Evolutionary conservation across 2,113 vertebrate species (phyloP).

Genomic region (Zosterops lateralis): DNA sequence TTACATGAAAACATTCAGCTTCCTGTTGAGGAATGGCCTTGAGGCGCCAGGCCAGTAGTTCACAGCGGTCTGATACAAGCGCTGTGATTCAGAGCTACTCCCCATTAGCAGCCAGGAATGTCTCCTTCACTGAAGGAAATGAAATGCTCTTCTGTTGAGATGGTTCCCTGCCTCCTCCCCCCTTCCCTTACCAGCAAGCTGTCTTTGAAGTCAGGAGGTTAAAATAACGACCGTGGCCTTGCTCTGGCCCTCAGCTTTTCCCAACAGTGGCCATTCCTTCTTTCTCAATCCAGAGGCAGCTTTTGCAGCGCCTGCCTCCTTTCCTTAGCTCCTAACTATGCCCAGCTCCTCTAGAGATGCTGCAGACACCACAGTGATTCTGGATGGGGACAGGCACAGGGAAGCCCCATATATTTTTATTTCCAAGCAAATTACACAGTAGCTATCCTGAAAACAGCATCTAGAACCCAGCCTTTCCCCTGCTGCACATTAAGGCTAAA

Average conservation of each 20-base stretch:
- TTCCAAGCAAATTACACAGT: not conserved
- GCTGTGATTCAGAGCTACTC: slow-evolving; percentile 81
- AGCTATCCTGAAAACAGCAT: not conserved
- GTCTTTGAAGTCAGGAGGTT: slow-evolving; percentile 86
- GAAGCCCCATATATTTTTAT: not conserved
- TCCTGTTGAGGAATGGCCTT: slow-evolving; percentile 82
- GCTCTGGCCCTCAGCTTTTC: slow-evolving; percentile 51
- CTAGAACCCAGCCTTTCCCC: not conserved
- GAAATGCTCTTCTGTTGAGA: slow-evolving; percentile 82
- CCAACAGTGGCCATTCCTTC: slow-evolving; percentile 70
- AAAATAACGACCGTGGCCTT: slow-evolving; percentile 79
- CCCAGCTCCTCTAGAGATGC: not conserved
- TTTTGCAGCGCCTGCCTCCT: not conserved
- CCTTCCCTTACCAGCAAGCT: slow-evolving; percentile 32
- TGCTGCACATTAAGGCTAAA: not conserved
- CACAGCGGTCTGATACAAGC: slow-evolving; percentile 79
- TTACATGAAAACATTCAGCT: slow-evolving; percentile 85
- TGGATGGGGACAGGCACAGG: not conserved
- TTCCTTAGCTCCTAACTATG: not conserved
- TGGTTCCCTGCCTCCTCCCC: slow-evolving; percentile 55
- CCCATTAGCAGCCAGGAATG: slow-evolving; percentile 79
- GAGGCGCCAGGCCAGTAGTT: slow-evolving; percentile 76
- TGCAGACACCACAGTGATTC: not conserved
- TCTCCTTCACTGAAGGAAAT: slow-evolving; percentile 78
- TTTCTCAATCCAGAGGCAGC: not conserved